Base-by-base conservation (phyloP, 2,797 vertebrate genomes). In the Liparis tanakae region DNA sequence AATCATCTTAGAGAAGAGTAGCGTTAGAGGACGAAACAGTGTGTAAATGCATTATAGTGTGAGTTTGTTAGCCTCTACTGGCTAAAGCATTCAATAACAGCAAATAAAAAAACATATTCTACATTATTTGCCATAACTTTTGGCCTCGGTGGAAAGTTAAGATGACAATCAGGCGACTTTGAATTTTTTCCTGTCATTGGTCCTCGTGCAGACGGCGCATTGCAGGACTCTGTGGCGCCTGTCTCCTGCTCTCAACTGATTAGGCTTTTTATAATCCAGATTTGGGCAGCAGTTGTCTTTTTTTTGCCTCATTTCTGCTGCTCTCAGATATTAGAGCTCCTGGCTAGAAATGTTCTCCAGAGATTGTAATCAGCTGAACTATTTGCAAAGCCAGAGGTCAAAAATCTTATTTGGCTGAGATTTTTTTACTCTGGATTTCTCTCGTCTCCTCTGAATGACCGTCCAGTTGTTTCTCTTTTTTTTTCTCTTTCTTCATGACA, bases 251-350 rank as follows among this genome's bases (percentile, higher is more conserved):
- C 80, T 92, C 83, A 82, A 37, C 84, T 92, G 88, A 93, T 94
- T 90, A 88, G 63, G 85, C 61, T 90, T 92, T 92, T 86, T 78
- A 89, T 93, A 91, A 93, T 93, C 92, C 91, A 77, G 84, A 91
- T 91, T 89, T 89, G 81, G 74, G 53, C 68, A 86, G 87, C 78
- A 62, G 57, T 67, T 63, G 78, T 70, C 67, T 90, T 86, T 84
- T 36, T 77, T 50, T 84, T 20, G 58, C 78, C 37, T 86, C 44
- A 70, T 80, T 68, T 83, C 84, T 80, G 77, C 64, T 30, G 54
- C 75, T 67, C 43, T 56, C 64, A 64, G 55, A 73, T 74, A 73
- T 85, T 59, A 69, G 65, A 80, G 78, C 72, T 59, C 60, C 61
- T 20, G 61, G 37, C 53, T 51, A 12, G 12, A 41, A 36, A 37